Base-by-base conservation (phyloP, 1,140 invertebrate genomes). In the Lasioglossum baleicum region DNA sequence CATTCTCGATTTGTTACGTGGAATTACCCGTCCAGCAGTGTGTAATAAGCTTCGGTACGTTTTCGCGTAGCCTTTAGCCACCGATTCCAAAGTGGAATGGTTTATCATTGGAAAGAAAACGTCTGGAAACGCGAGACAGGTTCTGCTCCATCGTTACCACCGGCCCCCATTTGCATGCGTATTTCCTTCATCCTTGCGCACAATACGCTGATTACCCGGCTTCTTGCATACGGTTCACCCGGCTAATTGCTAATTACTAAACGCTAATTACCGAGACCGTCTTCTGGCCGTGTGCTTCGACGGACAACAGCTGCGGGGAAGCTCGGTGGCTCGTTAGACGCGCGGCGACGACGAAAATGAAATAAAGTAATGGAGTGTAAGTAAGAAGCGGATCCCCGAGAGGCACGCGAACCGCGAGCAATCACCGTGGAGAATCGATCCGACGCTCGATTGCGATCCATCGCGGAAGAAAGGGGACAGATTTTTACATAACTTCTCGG, bases 331-430 rank as follows among this genome's bases (percentile, higher is more conserved):
- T 88, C 77, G 77, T 84, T 89, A 81, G 60, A 48, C 61, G 44
- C 61, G 7, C 51, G 61, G 66, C 68, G 58, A 86, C 68, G 58
- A 86, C 76, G 84, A 86, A 86, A 86, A 86, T 76, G 77, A 86
- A 83, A 86, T 56, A 53, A 71, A 82, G 84, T 78, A 86, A 86
- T 78, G 69, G 44, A 76, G 85, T 84, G 82, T 78, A 77, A 70
- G 83, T 74, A 87, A 85, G 80, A 87, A 83, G 68, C 75, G 35
- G 72, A 67, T 70, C 61, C 61, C n/a, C n/a, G n/a, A n/a, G 53
- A 72, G 80, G 85, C 88, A 90, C 86, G 88, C 88, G 84, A 90
- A 87, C 75, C 51, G 58, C 53, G 72, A 80, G 85, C 89, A 90
- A 88, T 83, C 89, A 86, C 89, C 89, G 85, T 83, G 79, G 86